These are phyloP conservation scores for Proctacanthus coquilletti DNA, from an alignment of 1,140 invertebrate species.

Conservation along the genomic window DNA sequence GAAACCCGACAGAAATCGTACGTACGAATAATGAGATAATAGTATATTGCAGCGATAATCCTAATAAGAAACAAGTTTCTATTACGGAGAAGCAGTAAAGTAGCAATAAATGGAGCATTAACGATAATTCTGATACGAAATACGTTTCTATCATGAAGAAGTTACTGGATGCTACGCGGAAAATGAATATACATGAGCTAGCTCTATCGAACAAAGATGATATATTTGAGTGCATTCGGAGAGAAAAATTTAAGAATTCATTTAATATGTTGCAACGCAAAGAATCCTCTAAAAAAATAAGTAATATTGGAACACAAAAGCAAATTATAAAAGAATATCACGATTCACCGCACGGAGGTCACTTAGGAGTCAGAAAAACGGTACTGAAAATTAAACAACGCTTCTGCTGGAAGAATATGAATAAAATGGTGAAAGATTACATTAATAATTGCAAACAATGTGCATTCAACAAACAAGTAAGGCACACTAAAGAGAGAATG, in stretches of 20 bases:
- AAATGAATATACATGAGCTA: not conserved
- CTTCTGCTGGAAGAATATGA: not conserved
- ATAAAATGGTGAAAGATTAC: not conserved
- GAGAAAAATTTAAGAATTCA: constrained; percentile 3
- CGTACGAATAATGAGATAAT: constrained; percentile 1
- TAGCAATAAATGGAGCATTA: too few relatives aligned
- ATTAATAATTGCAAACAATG: constrained; percentile 9
- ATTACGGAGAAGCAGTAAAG: constrained; percentile 2
- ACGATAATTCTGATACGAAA: too few relatives aligned
- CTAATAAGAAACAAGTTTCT: not conserved
- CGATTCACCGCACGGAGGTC: not conserved
- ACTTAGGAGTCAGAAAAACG: constrained; percentile 1
- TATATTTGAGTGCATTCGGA: constrained; percentile 1
- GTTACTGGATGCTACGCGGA: not conserved
- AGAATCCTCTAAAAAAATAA: constrained; percentile 2
- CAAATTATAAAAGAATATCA: constrained; percentile 1
- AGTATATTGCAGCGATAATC: constrained; percentile 1
- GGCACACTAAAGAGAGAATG: constrained; percentile 11
- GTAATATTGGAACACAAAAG: not conserved
- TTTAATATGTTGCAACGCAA: not conserved
- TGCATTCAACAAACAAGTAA: constrained; percentile 11
- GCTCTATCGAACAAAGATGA: constrained; percentile 1
- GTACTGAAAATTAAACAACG: constrained; percentile 1
- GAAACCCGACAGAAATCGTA: not conserved
- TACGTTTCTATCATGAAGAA: not conserved